phyloP scores from a whole-genome alignment of 2,113 vertebrate species.

The Pterocles orientalis region DNA sequence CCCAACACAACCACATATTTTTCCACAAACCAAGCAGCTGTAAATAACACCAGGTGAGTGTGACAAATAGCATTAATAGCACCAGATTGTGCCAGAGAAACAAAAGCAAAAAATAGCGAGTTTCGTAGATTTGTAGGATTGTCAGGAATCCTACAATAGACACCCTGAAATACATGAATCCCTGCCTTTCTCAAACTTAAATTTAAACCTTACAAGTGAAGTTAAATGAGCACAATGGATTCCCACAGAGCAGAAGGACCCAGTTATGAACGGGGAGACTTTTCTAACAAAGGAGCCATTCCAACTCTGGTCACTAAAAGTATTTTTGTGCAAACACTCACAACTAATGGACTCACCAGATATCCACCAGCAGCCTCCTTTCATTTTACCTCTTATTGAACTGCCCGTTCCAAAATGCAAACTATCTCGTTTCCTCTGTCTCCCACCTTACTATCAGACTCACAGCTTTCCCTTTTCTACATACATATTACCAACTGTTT shows the following conservation, averaged over 20 bases:
- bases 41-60: neutral
- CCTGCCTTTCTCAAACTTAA: neutral
- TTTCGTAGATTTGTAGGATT: neutral
- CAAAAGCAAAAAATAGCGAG: neutral
- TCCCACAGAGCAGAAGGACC: neutral
- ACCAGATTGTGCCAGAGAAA: neutral
- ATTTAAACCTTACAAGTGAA: neutral
- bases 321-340: neutral
- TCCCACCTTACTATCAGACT: neutral
- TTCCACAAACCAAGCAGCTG: neutral
- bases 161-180: neutral
- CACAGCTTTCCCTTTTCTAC: neutral
- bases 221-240: neutral
- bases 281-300: neutral
- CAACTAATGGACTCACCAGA: neutral
- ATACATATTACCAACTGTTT: neutral
- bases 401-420: neutral
- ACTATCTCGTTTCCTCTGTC: neutral
- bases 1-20: neutral
- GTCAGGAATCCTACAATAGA: neutral
- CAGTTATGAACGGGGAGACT: neutral
- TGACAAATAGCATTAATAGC: neutral
- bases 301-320: neutral
- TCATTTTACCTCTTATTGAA: neutral
- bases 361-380: neutral